A percentile compares a stretch with the other conserved stretches of the same genome.
Conservation (phyloP, 2,888 invertebrate species). For the Thumatha senex region DNA sequence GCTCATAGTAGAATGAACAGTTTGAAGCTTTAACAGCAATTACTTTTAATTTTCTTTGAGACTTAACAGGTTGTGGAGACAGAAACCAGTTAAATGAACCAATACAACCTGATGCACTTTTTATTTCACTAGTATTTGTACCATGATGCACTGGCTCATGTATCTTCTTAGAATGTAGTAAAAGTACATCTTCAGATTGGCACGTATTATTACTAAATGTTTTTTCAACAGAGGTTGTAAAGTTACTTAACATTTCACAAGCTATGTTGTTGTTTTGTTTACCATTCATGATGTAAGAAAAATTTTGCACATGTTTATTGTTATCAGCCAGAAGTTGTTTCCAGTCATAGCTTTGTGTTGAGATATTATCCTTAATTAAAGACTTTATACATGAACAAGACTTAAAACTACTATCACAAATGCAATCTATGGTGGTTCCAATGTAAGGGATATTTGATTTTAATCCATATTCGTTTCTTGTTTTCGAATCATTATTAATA, state of each 20-base stretch:
- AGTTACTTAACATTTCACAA: not conserved
- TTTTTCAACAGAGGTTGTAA: not conserved
- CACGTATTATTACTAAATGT: constrained; percentile 8
- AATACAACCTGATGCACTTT: no score
- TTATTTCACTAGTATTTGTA: constrained; percentile 41
- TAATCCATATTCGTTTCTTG: not conserved
- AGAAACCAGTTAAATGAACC: constrained; percentile 39
- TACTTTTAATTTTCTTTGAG: constrained; percentile 16
- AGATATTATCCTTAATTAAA: constrained; percentile 36
- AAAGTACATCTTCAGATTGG: constrained; percentile 40
- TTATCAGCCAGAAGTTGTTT: constrained; percentile 38
- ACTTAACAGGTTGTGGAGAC: constrained; percentile 23
- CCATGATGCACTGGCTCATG: constrained; percentile 26
- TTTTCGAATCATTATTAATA: not conserved
- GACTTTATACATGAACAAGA: constrained; percentile 59
- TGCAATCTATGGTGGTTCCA: constrained; percentile 61
- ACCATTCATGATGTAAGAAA: constrained; percentile 56
- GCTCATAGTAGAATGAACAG: constrained; percentile 42
- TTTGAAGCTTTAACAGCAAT: constrained; percentile 34
- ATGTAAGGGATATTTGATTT: constrained; percentile 42
- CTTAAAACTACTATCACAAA: constrained; percentile 50
- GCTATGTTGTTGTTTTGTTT: constrained; percentile 15
- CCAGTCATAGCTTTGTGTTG: constrained; percentile 48
- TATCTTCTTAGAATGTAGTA: constrained; percentile 43
- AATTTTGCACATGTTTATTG: constrained; percentile 32